phyloP scores from a whole-genome alignment of 2,113 vertebrate genomes.

The Pycnonotus jocosus region DNA sequence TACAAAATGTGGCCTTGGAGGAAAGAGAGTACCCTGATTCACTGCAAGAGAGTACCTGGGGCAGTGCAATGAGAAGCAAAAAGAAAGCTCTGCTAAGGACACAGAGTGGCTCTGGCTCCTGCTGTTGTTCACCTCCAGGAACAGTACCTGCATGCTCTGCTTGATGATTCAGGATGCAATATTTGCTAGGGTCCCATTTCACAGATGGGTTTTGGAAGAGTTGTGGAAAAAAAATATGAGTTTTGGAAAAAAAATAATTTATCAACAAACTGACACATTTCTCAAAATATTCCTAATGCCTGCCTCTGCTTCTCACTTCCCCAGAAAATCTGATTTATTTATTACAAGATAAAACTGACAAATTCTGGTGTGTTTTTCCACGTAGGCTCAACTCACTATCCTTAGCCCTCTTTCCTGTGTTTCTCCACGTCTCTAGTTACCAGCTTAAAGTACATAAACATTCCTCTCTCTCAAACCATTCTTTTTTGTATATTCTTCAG shows the following conservation, averaged over 20 bases:
- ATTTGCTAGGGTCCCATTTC: background rate
- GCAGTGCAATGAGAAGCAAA: background rate
- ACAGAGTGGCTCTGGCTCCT: background rate
- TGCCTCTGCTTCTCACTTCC: background rate
- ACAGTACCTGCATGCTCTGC: background rate
- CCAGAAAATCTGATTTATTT: background rate
- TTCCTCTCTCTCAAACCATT: background rate
- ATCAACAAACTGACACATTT: background rate
- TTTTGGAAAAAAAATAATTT: background rate
- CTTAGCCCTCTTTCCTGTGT: background rate
- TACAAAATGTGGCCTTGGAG: background rate
- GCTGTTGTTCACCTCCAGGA: accelerated
- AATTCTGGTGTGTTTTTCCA: background rate
- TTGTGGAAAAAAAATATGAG: background rate
- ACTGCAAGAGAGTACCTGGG: background rate
- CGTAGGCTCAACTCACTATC: background rate
- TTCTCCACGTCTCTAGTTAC: background rate
- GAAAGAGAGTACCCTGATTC: background rate
- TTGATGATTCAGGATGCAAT: background rate
- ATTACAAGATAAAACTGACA: background rate
- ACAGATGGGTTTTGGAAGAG: background rate
- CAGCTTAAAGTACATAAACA: background rate
- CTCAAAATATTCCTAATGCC: background rate
- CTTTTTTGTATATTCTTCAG: background rate
- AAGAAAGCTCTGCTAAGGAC: background rate